Evolutionary conservation across 2,888 invertebrate species (phyloP).

Genomic region (Pyralis farinalis): DNA sequence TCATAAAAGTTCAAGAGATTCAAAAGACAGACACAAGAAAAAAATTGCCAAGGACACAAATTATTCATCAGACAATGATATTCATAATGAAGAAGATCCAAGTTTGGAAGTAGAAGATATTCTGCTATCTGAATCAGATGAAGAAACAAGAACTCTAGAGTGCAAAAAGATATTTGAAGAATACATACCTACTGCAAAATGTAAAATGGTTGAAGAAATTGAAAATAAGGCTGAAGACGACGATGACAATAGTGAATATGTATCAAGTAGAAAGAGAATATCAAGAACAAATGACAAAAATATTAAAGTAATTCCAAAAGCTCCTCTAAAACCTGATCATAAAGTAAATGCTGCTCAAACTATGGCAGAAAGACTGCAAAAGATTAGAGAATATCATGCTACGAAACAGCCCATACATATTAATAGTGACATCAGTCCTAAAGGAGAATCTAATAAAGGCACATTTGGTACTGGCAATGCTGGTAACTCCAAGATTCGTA

Average conservation of each 20-base stretch:
- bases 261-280: slow-evolving; percentile 83
- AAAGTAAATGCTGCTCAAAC: slow-evolving; percentile 79
- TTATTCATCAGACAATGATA: slow-evolving; percentile 42
- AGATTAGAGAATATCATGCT: slow-evolving; percentile 72
- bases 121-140: slow-evolving; percentile 79
- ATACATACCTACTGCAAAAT: slow-evolving; percentile 77
- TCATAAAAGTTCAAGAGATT: slow-evolving; percentile 43
- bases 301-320: slow-evolving; percentile 48
- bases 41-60: slow-evolving; percentile 31
- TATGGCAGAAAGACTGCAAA: slow-evolving; percentile 70
- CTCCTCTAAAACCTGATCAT: slow-evolving; percentile 73
- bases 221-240: slow-evolving; percentile 30
- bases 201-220: slow-evolving; percentile 37
- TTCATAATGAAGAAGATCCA: slow-evolving; percentile 32
- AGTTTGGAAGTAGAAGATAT: slow-evolving; percentile 19
- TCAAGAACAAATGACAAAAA: slow-evolving; percentile 84
- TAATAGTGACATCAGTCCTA: slow-evolving; percentile 41
- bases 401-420: slow-evolving; percentile 38
- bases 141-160: slow-evolving; percentile 88
- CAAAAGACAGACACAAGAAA: slow-evolving; percentile 38
- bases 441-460: slow-evolving; percentile 48
- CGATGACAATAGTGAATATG: slow-evolving; percentile 56
- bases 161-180: slow-evolving; percentile 94
- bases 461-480: slow-evolving; percentile 39
- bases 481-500: slow-evolving; percentile 76